Conservation (phyloP, 2,888 invertebrate species). For the Ormyrus rosae region DNA sequence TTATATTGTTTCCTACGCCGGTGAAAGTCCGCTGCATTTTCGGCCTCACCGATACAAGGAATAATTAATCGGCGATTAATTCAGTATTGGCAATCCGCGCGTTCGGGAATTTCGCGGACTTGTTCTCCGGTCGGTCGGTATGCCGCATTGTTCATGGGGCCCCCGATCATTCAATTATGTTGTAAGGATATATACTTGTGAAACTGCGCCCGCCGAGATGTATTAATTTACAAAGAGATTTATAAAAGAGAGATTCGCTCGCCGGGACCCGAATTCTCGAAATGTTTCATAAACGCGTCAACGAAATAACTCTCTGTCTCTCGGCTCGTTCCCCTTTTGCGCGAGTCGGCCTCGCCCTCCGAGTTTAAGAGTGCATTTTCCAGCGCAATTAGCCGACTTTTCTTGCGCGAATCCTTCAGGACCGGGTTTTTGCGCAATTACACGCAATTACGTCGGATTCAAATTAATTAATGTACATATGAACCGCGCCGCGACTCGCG, state of each 20-base stretch:
- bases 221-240: no score
- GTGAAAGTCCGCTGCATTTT: no score
- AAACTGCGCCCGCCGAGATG: not conserved
- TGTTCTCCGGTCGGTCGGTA: not conserved
- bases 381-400: constrained; percentile 38
- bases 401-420: constrained; percentile 19
- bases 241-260: no score
- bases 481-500: not conserved
- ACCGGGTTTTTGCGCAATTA: constrained; percentile 47
- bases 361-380: constrained; percentile 40
- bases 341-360: not conserved
- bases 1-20: constrained; percentile 12
- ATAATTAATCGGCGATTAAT: not conserved
- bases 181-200: not conserved
- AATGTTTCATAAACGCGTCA: no score
- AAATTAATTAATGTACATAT: constrained; percentile 52
- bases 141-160: not conserved
- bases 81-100: not conserved
- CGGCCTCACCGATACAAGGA: not conserved
- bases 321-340: no score
- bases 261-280: no score
- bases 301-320: no score
- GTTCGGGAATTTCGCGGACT: not conserved
- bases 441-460: constrained; percentile 48
- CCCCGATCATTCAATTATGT: not conserved